Conservation (phyloP, 2,888 invertebrate genomes). For the Antitype chi region DNA sequence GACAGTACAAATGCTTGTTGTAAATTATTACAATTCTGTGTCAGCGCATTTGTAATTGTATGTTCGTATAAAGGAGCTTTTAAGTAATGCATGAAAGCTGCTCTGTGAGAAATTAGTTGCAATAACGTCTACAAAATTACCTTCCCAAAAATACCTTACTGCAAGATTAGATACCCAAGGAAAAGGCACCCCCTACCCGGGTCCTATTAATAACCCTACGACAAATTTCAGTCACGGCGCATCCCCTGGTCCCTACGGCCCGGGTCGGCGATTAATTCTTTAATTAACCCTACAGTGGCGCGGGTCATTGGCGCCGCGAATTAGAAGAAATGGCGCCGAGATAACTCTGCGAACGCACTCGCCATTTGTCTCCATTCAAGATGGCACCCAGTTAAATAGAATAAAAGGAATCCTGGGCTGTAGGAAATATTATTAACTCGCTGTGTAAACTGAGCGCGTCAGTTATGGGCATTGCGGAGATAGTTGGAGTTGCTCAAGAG, state of each 20-base stretch:
- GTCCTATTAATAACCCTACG: conserved; percentile 73
- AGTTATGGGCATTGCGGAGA: conserved; percentile 28
- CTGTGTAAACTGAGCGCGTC: conserved; percentile 31
- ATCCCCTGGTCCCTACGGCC: conserved; percentile 70
- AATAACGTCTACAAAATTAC: conserved; percentile 33
- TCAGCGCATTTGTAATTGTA: background rate
- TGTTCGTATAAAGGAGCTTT: background rate
- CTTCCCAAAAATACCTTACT: conserved; percentile 26
- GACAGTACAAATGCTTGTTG: conserved; percentile 24
- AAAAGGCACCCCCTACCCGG: conserved; percentile 25
- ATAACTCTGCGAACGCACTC: conserved; percentile 77
- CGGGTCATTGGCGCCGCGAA: conserved; percentile 80
- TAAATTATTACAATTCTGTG: conserved; percentile 7
- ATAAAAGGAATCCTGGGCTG: conserved; percentile 58
- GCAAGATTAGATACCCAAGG: conserved; percentile 26
- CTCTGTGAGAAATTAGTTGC: conserved; percentile 7
- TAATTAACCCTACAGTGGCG: conserved; percentile 84
- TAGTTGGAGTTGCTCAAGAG: conserved; percentile 27
- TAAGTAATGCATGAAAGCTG: conserved; percentile 5
- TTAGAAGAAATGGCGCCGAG: conserved; percentile 84
- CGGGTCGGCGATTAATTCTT: conserved; percentile 83
- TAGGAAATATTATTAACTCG: conserved; percentile 63
- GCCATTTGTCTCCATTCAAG: conserved; percentile 83
- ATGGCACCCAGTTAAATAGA: conserved; percentile 62
- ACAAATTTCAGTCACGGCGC: conserved; percentile 81